Conservation (phyloP, 2,888 invertebrate species). For the Eurytoma californica region DNA sequence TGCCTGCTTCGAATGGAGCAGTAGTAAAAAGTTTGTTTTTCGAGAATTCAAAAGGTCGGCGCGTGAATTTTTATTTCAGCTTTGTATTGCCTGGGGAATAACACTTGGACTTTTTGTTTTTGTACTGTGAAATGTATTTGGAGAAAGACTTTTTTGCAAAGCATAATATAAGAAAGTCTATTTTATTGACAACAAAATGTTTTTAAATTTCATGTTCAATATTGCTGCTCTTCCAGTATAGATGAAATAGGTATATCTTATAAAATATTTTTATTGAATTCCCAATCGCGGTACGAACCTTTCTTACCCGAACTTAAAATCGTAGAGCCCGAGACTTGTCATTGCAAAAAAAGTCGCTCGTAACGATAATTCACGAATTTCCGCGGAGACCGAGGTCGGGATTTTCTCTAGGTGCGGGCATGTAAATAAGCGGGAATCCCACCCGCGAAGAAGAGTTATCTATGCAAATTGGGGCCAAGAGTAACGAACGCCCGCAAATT, state of each 20-base stretch:
- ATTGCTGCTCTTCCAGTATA: too few species aligned
- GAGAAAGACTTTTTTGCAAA: too few species aligned
- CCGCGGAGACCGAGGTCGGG: neutral
- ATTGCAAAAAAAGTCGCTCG: neutral
- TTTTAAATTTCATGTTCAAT: too few species aligned
- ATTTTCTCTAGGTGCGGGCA: neutral
- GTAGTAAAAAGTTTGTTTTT: neutral
- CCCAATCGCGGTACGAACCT: neutral
- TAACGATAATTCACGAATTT: constrained; percentile 16
- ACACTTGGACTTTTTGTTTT: too few species aligned
- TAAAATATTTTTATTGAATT: neutral
- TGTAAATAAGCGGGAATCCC: constrained; percentile 26
- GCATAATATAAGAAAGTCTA: too few species aligned
- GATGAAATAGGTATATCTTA: too few species aligned
- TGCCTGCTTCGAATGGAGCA: neutral
- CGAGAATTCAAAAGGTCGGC: neutral
- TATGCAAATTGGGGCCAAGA: constrained; percentile 39
- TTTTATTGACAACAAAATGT: too few species aligned
- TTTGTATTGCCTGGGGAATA: too few species aligned
- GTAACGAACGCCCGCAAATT: constrained; percentile 22
- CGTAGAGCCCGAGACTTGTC: too few species aligned
- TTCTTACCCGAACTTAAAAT: too few species aligned
- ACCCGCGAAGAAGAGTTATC: constrained; percentile 29
- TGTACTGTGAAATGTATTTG: too few species aligned
- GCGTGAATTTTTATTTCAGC: neutral